Base-by-base conservation (phyloP, 2,888 invertebrate species). In the Papilio demoleus region DNA sequence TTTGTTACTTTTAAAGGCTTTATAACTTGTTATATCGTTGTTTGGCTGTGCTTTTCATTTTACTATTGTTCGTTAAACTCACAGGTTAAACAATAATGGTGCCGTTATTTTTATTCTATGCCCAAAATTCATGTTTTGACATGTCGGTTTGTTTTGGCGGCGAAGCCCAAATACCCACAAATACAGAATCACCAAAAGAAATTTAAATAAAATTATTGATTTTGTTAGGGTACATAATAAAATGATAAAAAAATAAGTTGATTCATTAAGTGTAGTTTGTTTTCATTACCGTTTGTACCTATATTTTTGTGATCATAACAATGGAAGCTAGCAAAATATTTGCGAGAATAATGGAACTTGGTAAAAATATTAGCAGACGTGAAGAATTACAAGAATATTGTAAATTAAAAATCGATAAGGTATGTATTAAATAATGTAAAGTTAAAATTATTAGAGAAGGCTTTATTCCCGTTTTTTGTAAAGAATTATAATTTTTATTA, bases 371-470 rank as follows among this genome's bases (percentile, higher is more conserved):
- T 58, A 84, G 77, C 62, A 88, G 84, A 75, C 82, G 85, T 9
- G 83, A 84, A 22, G 88, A 87, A 66, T 72, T 91, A 70, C 79
- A 81, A 27, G 84, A 87, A 69, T 84, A 80, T 76, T 90, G 90
- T 72, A 77, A 76, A 68, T 68, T 77, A 14, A 83, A 88, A 67
- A 76, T 85, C 72, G 83, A 85, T 19, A 78, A 83, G 83, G 91
- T 89, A 74, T 53, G 50, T 56, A 42, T n/a, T 19, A 53, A 36
- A 47, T 42, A 45, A 22, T 22, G 22, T 14, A n/a, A 9, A 0
- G 1, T n/a, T 27, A 67, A 40, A 56, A 9, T 36, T 58, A n/a
- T 31, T 31, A 31, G 31, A 6, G 31, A 31, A 31, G n/a, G n/a
- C n/a, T n/a, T n/a, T n/a, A n/a, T n/a, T n/a, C n/a, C n/a, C n/a